Evolutionary conservation across 2,113 vertebrate genomes (phyloP).

Genomic region (Euleptes europaea): DNA sequence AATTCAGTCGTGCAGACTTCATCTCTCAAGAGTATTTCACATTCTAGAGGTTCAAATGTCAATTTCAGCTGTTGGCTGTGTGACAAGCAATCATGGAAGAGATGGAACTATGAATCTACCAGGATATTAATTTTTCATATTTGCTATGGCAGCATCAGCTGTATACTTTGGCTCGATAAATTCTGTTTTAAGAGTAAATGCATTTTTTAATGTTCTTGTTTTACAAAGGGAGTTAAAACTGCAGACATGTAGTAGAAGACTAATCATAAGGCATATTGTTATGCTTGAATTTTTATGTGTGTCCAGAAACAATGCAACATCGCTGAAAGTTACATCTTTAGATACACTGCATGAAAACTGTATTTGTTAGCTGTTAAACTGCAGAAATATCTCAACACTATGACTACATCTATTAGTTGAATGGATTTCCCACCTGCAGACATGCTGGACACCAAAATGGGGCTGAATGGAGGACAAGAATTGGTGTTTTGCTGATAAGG

Average conservation of each 20-base stretch:
- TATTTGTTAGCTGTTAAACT: background rate
- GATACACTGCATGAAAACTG: background rate
- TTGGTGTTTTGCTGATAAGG: background rate
- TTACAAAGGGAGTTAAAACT: background rate
- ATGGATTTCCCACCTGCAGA: background rate
- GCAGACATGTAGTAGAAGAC: background rate
- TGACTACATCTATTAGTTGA: background rate
- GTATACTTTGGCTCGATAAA: background rate
- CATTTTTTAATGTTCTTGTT: background rate
- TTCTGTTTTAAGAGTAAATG: background rate
- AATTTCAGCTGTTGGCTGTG: background rate
- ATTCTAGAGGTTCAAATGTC: background rate
- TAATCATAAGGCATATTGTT: background rate
- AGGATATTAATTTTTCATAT: background rate
- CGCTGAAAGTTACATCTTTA: background rate
- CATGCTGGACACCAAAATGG: background rate
- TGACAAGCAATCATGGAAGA: background rate
- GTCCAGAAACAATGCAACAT: background rate
- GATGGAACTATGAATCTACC: background rate
- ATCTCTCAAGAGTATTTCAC: background rate
- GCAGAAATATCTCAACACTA: background rate
- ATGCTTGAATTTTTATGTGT: background rate
- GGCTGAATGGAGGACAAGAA: too few relatives aligned
- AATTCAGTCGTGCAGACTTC: background rate
- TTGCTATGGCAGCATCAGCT: background rate